Conservation (phyloP, 2,113 vertebrate genomes). For the Echinops telfairi region DNA sequence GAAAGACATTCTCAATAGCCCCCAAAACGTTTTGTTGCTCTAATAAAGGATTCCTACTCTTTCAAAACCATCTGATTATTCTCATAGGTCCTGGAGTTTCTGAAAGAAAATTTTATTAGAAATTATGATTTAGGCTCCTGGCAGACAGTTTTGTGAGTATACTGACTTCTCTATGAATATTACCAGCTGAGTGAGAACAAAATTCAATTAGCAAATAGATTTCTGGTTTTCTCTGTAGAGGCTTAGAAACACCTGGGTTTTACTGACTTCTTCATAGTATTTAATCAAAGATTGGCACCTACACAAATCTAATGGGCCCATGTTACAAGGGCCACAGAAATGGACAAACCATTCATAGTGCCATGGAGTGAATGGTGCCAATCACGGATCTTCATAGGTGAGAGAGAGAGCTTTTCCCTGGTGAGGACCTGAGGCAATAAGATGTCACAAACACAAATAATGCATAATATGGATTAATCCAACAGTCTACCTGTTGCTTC, state of each 20-base stretch:
- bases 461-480: too few species aligned
- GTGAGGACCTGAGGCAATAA: background rate
- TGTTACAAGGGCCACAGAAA: conserved; percentile 33
- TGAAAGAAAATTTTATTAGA: conserved; percentile 49
- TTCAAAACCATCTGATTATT: conserved; percentile 57
- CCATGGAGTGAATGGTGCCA: background rate
- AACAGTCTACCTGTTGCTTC: too few species aligned
- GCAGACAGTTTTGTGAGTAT: conserved; percentile 40
- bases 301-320: conserved; percentile 29
- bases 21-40: conserved; percentile 50
- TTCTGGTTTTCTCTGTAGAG: conserved; percentile 52
- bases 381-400: background rate
- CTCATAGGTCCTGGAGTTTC: background rate
- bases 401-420: background rate
- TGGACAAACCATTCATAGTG: conserved; percentile 4
- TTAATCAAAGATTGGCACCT: conserved; percentile 19
- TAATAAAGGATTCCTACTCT: conserved; percentile 43
- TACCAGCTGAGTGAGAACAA: conserved; percentile 27
- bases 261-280: conserved; percentile 40
- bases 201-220: conserved; percentile 49
- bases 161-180: conserved; percentile 41
- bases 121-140: conserved; percentile 28
- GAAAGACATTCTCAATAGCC: conserved; percentile 49
- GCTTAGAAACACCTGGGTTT: conserved; percentile 51
- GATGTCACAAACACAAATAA: background rate